Evolutionary conservation across 2,797 vertebrate species (phyloP).

Genomic region (Coregonus sp.): DNA sequence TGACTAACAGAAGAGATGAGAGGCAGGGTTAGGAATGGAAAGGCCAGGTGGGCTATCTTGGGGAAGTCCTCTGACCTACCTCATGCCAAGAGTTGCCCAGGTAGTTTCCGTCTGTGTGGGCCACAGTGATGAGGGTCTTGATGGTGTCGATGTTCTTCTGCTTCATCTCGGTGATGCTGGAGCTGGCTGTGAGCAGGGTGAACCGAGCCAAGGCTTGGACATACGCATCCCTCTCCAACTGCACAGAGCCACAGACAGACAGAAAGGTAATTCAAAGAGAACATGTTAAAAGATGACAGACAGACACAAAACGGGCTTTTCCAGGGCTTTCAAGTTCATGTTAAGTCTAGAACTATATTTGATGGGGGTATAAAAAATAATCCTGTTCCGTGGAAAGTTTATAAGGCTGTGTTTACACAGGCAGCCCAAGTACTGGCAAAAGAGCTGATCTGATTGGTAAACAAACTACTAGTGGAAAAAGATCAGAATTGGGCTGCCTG

Average conservation of each 20-base stretch:
- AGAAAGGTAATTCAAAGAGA: not conserved
- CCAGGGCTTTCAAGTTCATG: no score
- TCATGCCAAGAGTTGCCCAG: slow-evolving; percentile 98
- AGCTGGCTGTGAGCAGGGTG: slow-evolving; percentile 94
- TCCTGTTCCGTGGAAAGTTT: not conserved
- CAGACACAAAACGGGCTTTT: not conserved
- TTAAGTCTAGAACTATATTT: not conserved
- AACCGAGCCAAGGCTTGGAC: slow-evolving; percentile 97
- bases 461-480: no score
- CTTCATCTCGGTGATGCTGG: slow-evolving; percentile 98
- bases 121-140: slow-evolving; percentile 98
- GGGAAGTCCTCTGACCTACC: slow-evolving; percentile 64
- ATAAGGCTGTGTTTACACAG: no score
- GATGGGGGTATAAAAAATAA: not conserved
- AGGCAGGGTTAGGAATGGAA: not conserved
- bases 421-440: no score
- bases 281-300: not conserved
- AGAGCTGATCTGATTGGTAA: no score
- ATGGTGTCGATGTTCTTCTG: slow-evolving; percentile 99
- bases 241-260: not conserved
- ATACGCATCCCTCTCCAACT: slow-evolving; percentile 97
- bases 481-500: no score
- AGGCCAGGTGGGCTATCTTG: not conserved
- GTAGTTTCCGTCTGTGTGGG: slow-evolving; percentile 98
- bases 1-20: not conserved